phyloP scores from a whole-genome alignment of 2,797 vertebrate species.

The Squalus acanthias region DNA sequence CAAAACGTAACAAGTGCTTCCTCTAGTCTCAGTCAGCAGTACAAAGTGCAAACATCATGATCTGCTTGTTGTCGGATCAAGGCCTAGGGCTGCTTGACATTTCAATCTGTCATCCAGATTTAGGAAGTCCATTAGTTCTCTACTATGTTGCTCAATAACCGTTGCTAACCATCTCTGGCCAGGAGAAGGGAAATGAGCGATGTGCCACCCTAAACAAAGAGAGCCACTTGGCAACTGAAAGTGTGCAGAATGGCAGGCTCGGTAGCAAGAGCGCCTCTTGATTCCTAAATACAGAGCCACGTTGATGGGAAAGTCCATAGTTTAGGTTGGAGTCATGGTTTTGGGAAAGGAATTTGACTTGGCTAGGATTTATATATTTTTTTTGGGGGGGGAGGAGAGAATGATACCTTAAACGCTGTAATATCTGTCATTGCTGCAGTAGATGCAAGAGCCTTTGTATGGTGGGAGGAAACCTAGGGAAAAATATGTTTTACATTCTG shows the following conservation, averaged over 20 bases:
- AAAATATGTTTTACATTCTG: background rate
- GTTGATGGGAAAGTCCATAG: background rate
- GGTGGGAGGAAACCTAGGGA: too few relatives aligned
- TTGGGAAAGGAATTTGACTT: too few relatives aligned
- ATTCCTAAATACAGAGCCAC: background rate
- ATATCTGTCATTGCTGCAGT: background rate
- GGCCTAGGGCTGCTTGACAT: background rate
- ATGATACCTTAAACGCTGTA: background rate
- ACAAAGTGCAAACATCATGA: too few relatives aligned
- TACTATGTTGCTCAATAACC: background rate
- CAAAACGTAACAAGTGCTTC: background rate
- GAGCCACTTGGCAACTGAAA: background rate
- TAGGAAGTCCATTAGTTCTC: background rate
- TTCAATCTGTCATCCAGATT: background rate
- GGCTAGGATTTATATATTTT: background rate
- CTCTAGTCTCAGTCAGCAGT: background rate
- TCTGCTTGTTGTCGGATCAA: background rate
- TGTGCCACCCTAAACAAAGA: background rate
- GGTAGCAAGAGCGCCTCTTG: background rate
- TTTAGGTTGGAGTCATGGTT: background rate
- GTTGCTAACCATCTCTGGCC: background rate
- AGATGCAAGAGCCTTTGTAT: background rate
- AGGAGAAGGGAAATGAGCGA: background rate
- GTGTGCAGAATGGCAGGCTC: background rate
- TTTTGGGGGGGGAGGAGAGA: background rate